Evolutionary conservation across 2,113 vertebrate species (phyloP).

Genomic region (Melospiza melodia): DNA sequence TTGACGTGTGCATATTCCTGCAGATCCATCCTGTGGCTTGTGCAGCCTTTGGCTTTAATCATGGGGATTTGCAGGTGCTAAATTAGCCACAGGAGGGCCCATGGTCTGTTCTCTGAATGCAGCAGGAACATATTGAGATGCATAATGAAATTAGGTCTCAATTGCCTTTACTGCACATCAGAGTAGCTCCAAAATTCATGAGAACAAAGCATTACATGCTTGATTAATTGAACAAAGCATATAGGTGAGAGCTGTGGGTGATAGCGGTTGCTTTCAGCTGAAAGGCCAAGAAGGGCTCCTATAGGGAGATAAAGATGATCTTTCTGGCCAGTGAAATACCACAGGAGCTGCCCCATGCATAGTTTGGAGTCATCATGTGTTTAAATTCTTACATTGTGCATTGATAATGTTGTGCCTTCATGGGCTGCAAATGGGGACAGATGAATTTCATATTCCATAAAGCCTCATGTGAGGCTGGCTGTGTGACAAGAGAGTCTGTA

Average conservation of each 20-base stretch:
- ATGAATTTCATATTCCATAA: not conserved
- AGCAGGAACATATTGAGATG: slow-evolving; percentile 37
- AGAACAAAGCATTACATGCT: not conserved
- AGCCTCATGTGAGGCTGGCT: not conserved
- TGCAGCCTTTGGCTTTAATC: not conserved
- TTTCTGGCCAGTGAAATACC: not conserved
- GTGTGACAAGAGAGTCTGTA: not conserved
- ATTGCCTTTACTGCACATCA: not conserved
- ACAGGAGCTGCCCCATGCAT: not conserved
- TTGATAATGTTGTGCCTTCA: not conserved
- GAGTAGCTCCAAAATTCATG: slow-evolving; percentile 22
- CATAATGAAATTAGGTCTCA: slow-evolving; percentile 51
- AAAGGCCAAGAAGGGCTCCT: not conserved
- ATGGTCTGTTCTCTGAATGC: not conserved
- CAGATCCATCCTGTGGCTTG: not conserved
- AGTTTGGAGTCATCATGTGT: not conserved
- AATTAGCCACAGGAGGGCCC: slow-evolving; percentile 38
- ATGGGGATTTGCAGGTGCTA: slow-evolving; percentile 14
- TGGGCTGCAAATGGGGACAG: not conserved
- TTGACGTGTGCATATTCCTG: not conserved
- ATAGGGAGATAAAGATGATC: not conserved
- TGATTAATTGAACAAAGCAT: not conserved
- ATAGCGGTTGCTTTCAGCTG: not conserved
- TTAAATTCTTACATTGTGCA: not conserved
- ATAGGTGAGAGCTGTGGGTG: not conserved